Evolutionary conservation across 2,797 vertebrate genomes (phyloP), one percentile per base, ranked within the genome.

Genomic region (Manis crassicaudata): DNA sequence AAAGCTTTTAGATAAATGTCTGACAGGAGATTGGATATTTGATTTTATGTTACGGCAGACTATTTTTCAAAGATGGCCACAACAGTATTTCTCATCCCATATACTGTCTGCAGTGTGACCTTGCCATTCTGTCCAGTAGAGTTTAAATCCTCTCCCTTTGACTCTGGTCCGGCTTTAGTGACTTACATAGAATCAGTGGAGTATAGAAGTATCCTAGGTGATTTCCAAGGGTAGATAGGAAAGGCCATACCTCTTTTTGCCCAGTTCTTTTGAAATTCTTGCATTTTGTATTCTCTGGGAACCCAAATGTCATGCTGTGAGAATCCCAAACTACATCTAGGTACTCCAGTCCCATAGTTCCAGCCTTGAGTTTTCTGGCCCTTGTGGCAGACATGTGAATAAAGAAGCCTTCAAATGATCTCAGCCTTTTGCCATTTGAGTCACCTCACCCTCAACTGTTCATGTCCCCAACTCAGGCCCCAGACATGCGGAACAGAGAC

Each of bases 231-330:
- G 27, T 77, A 21, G 16, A 10, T 62, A 25, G 76, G 52, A 73
- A 90, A 92, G 56, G 43, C 21, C 62, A 90, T 3, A 77, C 5
- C 20, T 46, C 21, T 11, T 60, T 83, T 81, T 62, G n/a, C 9
- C 70, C 23, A 88, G 73, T 70, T 95, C 58, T 79, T 29, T 85
- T 76, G 54, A 93, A 94, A 96, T 88, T 81, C 40, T 40, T 93
- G 60, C 21, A 67, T 82, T 94, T 54, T 80, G 13, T 65, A 54
- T 13, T 54, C 23, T 85, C 62, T 90, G 50, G 63, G n/a, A 80
- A 46, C 25, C 35, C 37, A 83, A 56, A 23, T 85, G 32, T 86
- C 56, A 89, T 50, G 14, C 23, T 29, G 29, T 56, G 46, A 80
- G 54, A 92, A 89, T 77, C 73, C 67, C 21, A 73, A 68, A 56